A percentile compares a stretch with the other conserved stretches of the same genome.
Conservation (phyloP, 2,888 invertebrate genomes). For the Xestia c-nigrum region DNA sequence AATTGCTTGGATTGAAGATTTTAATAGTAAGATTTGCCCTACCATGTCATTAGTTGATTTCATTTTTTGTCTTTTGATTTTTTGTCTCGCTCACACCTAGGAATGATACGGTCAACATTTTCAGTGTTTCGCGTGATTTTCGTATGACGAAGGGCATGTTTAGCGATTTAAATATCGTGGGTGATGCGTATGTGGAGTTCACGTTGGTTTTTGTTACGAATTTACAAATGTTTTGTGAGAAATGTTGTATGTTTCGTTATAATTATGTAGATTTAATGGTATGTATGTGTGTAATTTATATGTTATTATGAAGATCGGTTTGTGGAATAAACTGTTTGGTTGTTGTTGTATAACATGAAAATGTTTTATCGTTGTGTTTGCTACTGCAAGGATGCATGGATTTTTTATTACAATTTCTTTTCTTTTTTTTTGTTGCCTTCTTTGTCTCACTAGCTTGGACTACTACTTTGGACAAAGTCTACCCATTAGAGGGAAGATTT, state of each 20-base stretch:
- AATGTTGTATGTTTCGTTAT: constrained; percentile 5
- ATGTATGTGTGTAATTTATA: not conserved
- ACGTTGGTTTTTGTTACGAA: constrained; percentile 37
- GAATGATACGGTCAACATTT: not conserved
- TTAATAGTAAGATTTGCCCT: not conserved
- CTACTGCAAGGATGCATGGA: not conserved
- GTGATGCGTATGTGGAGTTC: not conserved
- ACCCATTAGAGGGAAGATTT: too few relatives aligned
- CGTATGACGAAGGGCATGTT: not conserved
- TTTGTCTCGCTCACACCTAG: not conserved
- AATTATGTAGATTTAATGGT: constrained; percentile 7
- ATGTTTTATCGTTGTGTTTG: not conserved
- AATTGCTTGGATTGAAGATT: constrained; percentile 25
- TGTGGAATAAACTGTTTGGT: not conserved
- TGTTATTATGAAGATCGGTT: constrained; percentile 15
- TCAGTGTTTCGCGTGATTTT: not conserved
- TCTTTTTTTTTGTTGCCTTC: too few relatives aligned
- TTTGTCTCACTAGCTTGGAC: too few relatives aligned
- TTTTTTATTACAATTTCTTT: too few relatives aligned
- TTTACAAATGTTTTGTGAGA: constrained; percentile 2
- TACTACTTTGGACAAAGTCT: too few relatives aligned
- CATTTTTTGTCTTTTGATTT: not conserved
- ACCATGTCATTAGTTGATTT: accelerated
- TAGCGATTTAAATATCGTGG: not conserved
- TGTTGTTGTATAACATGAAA: constrained; percentile 7